These are phyloP conservation scores for Capitella teleta DNA, from an alignment of 1,140 invertebrate species.

Conservation along the genomic window DNA sequence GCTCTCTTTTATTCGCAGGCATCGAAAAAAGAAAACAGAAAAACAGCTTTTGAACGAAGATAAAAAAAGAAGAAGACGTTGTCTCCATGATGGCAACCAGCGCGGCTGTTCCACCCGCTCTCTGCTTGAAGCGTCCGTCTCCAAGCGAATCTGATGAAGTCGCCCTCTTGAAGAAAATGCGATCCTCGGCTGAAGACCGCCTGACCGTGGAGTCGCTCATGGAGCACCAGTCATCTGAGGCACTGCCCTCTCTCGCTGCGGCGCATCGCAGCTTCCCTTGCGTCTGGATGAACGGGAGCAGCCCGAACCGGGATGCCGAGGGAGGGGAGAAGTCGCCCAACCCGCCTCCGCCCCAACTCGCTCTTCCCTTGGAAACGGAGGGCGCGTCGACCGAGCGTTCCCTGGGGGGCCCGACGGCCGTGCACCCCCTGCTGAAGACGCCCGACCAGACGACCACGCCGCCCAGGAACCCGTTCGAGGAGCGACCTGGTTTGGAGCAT, in stretches of 20 bases:
- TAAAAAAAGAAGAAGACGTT: too few species aligned
- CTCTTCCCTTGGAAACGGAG: background rate
- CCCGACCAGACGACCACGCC: background rate
- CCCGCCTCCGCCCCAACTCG: background rate
- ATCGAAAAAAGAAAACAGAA: too few species aligned
- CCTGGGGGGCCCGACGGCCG: background rate
- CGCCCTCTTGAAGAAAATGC: too few species aligned
- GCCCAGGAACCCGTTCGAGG: background rate
- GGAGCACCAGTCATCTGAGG: background rate
- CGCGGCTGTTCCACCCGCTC: too few species aligned
- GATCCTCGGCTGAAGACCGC: too few species aligned
- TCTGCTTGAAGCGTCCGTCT: too few species aligned
- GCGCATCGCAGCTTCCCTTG: conserved; percentile 3
- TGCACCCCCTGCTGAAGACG: background rate
- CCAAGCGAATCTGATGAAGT: too few species aligned
- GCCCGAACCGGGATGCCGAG: background rate
- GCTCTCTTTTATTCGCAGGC: too few species aligned
- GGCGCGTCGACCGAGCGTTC: background rate
- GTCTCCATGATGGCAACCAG: too few species aligned
- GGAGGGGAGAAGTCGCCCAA: background rate
- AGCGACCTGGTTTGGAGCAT: background rate
- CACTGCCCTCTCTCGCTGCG: background rate
- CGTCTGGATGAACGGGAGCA: conserved; percentile 3
- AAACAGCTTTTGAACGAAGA: too few species aligned
- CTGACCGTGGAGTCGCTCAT: too few species aligned